A percentile compares a stretch with the other conserved stretches of the same genome.
Evolutionary conservation across 2,113 vertebrate species (phyloP).

Genomic region (human): DNA sequence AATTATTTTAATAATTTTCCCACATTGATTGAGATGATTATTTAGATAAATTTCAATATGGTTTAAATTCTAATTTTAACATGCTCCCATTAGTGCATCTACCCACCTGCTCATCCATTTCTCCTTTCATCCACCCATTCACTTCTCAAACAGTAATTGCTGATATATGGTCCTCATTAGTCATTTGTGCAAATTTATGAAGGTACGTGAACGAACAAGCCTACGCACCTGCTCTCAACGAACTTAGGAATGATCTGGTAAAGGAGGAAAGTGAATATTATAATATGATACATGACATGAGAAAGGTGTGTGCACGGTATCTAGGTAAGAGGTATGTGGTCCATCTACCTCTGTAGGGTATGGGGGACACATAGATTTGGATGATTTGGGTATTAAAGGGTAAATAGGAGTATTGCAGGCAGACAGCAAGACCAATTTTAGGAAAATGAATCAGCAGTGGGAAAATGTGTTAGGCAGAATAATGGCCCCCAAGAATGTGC

Average conservation of each 20-base stretch:
- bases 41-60: neutral
- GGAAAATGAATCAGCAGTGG: neutral
- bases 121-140: neutral
- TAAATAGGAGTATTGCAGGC: neutral
- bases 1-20: neutral
- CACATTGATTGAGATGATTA: neutral
- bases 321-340: neutral
- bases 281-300: neutral
- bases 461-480: neutral
- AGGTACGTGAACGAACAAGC: neutral
- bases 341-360: neutral
- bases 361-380: neutral
- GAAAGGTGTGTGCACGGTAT: neutral
- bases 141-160: neutral
- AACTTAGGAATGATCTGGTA: neutral
- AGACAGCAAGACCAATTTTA: neutral
- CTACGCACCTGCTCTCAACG: neutral
- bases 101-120: neutral
- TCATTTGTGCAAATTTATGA: neutral
- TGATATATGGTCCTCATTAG: neutral
- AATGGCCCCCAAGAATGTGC: neutral
- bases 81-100: neutral
- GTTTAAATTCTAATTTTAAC: neutral
- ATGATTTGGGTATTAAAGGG: neutral
- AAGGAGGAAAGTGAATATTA: neutral